Evolutionary conservation across 2,888 invertebrate genomes (phyloP), one percentile per base, ranked within the genome.

Genomic region (Ormyrus thymus): DNA sequence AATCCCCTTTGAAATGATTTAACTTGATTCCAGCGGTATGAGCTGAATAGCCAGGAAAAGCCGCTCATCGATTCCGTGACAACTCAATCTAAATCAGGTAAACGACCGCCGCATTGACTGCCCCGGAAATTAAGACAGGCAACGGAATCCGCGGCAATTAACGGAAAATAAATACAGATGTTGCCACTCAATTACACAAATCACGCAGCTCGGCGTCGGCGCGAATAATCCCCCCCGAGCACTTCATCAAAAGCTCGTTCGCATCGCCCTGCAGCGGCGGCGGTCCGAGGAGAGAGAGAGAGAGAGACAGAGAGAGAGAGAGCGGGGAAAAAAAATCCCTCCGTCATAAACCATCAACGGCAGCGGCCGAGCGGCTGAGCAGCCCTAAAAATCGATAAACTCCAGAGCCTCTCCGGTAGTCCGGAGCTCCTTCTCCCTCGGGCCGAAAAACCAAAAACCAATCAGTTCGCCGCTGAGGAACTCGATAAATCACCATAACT

Each of bases 401-500:
- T 55, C 61, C 69, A 69, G 11, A 29, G 29, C 29, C 29, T 1
- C 29, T 66, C 55, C 7, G 53, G 56, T 50, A 9, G 51, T 7
- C n/a, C 43, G 9, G n/a, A 51, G 43, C 51, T 10, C 10, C 51
- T n/a, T 13, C 43, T 10, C 62, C 13, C 13, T 61, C 29, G 13
- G 8, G 10, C 11, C n/a, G 50, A 65, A 68, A 68, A 76, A 62
- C 55, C 51, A 65, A 76, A 76, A 70, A 64, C 51, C 65, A 76
- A 76, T 76, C 65, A 51, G 58, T 65, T 11, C 7, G 65, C n/a
- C 58, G 29, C 48, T 13, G 48, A 5, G 66, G 10, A 13, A 15
- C 58, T 55, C 61, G 68, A 74, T 69, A 74, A 74, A 79, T 79
- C 74, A 70, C 43, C 74, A 48, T 51, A 74, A 74, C 53, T 65